Conservation (phyloP, 2,113 vertebrate species). For the Phalacrocorax pelagicus region DNA sequence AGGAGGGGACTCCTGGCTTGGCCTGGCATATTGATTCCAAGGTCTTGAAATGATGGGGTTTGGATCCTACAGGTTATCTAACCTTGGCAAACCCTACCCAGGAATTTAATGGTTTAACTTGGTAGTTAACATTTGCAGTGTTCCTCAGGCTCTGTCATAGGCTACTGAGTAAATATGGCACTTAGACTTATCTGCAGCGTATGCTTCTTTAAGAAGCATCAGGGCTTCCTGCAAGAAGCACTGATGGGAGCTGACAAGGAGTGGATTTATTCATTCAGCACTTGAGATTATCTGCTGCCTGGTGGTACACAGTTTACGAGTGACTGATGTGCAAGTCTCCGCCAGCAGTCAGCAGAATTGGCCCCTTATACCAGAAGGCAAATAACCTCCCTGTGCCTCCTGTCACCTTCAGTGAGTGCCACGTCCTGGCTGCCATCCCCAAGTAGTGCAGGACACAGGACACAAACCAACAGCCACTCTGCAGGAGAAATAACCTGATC, state of each 20-base stretch:
- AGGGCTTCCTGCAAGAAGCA: neutral
- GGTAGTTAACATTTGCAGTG: neutral
- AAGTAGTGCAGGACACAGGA: neutral
- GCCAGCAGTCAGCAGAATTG: slow-evolving; percentile 35
- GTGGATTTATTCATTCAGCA: slow-evolving; percentile 57
- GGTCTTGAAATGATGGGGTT: neutral
- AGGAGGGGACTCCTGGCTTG: neutral
- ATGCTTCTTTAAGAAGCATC: slow-evolving; percentile 50
- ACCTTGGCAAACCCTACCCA: neutral
- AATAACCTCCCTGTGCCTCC: neutral
- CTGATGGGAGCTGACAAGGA: slow-evolving; percentile 67
- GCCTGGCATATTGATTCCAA: neutral
- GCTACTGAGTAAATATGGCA: neutral
- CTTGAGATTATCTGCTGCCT: slow-evolving; percentile 33
- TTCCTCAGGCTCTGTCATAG: neutral
- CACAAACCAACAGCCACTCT: neutral
- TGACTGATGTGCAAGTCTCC: slow-evolving; percentile 10
- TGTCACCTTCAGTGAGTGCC: neutral
- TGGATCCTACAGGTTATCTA: neutral
- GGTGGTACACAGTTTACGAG: slow-evolving; percentile 15
- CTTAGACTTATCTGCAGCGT: neutral
- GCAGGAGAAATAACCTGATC: neutral
- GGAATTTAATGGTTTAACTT: neutral
- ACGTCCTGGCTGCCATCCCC: neutral
- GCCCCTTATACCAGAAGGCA: neutral